These are phyloP conservation scores for Diaperis boleti DNA, from an alignment of 2,888 invertebrate genomes.

Conservation along the genomic window DNA sequence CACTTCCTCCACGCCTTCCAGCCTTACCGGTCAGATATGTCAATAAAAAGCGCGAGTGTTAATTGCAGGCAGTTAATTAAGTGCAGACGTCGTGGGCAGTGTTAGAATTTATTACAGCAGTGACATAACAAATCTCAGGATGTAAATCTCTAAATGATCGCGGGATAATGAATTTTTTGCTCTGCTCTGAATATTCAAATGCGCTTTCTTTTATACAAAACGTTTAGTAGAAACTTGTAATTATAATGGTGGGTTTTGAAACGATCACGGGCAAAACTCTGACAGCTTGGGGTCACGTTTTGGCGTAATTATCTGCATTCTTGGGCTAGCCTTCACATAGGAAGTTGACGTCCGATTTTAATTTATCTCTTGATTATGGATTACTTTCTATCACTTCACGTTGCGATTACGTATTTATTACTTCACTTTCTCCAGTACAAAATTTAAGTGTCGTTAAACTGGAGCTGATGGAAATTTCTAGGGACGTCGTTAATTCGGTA, in stretches of 20 bases:
- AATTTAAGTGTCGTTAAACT: constrained; percentile 38
- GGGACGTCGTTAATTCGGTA: constrained; percentile 15
- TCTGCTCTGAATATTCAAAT: constrained; percentile 16
- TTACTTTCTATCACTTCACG: constrained; percentile 39
- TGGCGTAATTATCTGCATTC: constrained; percentile 24
- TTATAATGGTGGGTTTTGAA: constrained; percentile 16
- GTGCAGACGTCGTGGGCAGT: constrained; percentile 1
- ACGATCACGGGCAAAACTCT: constrained; percentile 11
- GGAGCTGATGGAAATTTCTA: constrained; percentile 17
- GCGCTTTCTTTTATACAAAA: constrained; percentile 23
- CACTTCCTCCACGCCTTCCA: no score
- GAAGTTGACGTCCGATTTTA: constrained; percentile 35
- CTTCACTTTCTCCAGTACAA: constrained; percentile 38
- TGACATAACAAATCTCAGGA: constrained; percentile 7
- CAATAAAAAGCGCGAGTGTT: background rate
- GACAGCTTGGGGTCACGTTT: constrained; percentile 17
- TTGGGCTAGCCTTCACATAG: constrained; percentile 18
- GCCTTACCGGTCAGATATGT: no score
- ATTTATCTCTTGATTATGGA: constrained; percentile 37
- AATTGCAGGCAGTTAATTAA: constrained; percentile 1
- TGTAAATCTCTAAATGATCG: constrained; percentile 2
- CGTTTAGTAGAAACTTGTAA: constrained; percentile 23
- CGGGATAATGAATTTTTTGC: constrained; percentile 19
- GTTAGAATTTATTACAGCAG: constrained; percentile 2
- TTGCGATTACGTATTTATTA: constrained; percentile 35